These are phyloP conservation scores for Cetonia aurata DNA, from an alignment of 2,888 invertebrate genomes.

Conservation along the genomic window DNA sequence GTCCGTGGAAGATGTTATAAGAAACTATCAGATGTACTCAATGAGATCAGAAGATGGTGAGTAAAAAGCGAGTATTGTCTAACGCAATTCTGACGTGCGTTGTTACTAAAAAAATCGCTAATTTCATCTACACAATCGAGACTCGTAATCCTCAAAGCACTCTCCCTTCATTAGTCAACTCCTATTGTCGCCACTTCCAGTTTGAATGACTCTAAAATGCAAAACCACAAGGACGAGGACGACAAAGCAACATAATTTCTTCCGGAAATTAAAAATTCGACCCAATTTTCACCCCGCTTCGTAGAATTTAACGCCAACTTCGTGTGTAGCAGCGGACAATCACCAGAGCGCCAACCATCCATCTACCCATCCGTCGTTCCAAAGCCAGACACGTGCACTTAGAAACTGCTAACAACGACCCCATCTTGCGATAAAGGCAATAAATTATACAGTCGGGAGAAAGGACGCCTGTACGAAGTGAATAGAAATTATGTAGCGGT, in stretches of 20 bases:
- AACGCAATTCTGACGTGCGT: neutral
- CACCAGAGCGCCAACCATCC: conserved; percentile 26
- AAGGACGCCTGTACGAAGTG: conserved; percentile 14
- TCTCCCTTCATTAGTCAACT: conserved; percentile 17
- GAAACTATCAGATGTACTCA: neutral
- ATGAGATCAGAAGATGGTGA: too few relatives aligned
- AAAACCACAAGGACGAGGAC: conserved; percentile 4
- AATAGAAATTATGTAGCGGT: conserved; percentile 15
- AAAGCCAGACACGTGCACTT: conserved; percentile 39
- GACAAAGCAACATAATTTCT: conserved; percentile 47
- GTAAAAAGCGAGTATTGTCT: too few relatives aligned
- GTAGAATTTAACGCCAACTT: conserved; percentile 40
- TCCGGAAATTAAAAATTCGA: conserved; percentile 56
- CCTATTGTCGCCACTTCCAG: conserved; percentile 17
- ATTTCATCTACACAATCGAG: too few relatives aligned
- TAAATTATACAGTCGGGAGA: conserved; percentile 33
- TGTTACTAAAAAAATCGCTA: neutral
- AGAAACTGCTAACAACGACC: conserved; percentile 35
- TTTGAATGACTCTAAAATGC: neutral
- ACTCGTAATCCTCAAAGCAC: too few relatives aligned
- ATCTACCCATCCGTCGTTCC: neutral
- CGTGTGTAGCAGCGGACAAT: conserved; percentile 9
- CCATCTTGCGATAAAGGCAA: conserved; percentile 33
- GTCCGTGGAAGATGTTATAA: neutral
- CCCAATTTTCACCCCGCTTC: conserved; percentile 50